A percentile compares a stretch with the other conserved stretches of the same genome.
Conservation (phyloP, 2,797 vertebrate genomes). For the Iguana delicatissima region DNA sequence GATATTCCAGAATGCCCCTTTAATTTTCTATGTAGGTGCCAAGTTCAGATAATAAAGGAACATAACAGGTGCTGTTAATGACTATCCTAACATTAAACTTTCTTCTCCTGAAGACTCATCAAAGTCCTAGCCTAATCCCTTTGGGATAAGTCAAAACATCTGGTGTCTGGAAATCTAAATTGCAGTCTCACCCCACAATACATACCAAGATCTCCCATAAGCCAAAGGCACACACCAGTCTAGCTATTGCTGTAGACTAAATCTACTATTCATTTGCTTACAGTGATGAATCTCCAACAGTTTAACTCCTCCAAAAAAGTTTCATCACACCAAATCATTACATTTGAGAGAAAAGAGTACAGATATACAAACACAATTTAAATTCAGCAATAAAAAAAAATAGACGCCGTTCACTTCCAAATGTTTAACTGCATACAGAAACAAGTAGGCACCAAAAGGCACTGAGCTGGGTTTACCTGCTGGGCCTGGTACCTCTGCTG, state of each 20-base stretch:
- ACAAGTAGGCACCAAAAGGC: not conserved
- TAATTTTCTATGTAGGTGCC: not conserved
- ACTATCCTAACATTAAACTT: not conserved
- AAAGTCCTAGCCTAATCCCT: not conserved
- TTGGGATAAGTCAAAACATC: not conserved
- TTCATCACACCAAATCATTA: not conserved
- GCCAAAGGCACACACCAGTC: not conserved
- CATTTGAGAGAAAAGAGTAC: not conserved
- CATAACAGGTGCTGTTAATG: too few species aligned
- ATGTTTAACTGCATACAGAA: not conserved
- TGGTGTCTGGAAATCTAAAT: not conserved
- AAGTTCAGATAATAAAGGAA: not conserved
- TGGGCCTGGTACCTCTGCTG: constrained; percentile 87
- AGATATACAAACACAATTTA: not conserved
- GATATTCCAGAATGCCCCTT: not conserved
- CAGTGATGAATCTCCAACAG: not conserved
- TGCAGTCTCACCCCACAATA: not conserved
- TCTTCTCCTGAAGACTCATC: not conserved
- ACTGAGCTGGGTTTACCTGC: constrained; percentile 82
- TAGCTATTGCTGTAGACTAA: not conserved
- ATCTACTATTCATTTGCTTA: not conserved
- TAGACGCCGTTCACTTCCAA: not conserved
- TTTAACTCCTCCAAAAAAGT: not conserved
- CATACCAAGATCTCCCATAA: not conserved
- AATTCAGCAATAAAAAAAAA: not conserved